Percentiles rank a stretch among this genome's conserved stretches.
Evolutionary conservation across 1,140 invertebrate species (phyloP).

Genomic region (Bacillus rossius): DNA sequence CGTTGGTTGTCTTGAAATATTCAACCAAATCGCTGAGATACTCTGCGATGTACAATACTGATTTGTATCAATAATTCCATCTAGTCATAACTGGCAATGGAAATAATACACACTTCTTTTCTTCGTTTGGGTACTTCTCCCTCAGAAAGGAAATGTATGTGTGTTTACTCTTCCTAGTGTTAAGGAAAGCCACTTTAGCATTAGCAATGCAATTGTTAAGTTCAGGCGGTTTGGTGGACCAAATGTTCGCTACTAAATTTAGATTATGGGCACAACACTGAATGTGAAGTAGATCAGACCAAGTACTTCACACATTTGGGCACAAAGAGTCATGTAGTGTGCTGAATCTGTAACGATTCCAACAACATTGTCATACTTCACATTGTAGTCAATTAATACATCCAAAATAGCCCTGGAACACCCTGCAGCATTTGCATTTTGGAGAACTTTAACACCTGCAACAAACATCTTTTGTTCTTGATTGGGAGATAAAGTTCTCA

Average conservation of each 20-base stretch:
- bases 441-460: not conserved
- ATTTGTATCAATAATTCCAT: constrained; percentile 7
- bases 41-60: not conserved
- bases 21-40: not conserved
- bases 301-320: not conserved
- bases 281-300: not conserved
- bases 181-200: constrained; percentile 3
- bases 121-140: constrained; percentile 4
- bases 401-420: constrained; percentile 2
- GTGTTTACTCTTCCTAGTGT: constrained; percentile 5
- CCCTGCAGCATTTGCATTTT: constrained; percentile 2
- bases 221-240: not conserved
- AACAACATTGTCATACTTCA: constrained; percentile 2
- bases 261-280: constrained; percentile 3
- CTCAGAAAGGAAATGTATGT: not conserved
- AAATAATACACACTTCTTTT: not conserved
- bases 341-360: constrained; percentile 7
- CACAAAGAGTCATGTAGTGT: not conserved
- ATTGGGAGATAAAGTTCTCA: not conserved
- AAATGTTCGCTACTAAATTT: constrained; percentile 1
- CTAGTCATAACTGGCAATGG: constrained; percentile 1
- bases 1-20: not conserved
- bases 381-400: not conserved
- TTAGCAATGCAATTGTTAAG: not conserved
- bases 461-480: constrained; percentile 3